A percentile compares a stretch with the other conserved stretches of the same genome.
phyloP scores from a whole-genome alignment of 2,888 invertebrate genomes.

The Temnothorax ravouxi region DNA sequence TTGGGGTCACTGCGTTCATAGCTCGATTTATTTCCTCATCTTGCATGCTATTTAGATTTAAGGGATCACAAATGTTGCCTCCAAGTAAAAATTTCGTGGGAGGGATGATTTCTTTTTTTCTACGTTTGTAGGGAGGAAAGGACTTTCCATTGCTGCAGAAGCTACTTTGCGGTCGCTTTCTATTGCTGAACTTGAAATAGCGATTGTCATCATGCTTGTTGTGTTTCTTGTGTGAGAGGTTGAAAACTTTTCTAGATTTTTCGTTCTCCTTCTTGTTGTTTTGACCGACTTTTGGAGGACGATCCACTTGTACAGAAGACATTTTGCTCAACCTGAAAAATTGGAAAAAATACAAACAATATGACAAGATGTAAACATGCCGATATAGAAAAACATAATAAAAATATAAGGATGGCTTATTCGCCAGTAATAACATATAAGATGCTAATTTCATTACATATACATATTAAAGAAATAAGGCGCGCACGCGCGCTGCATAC shows the following conservation, averaged over 20 bases:
- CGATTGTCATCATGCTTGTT: constrained; percentile 84
- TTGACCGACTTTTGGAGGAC: constrained; percentile 84
- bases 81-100: constrained; percentile 98
- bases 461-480: too few species aligned
- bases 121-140: constrained; percentile 91
- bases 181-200: constrained; percentile 84
- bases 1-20: constrained; percentile 96
- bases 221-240: constrained; percentile 83
- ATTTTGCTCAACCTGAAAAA: constrained; percentile 77
- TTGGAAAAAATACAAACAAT: background rate
- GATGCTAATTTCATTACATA: too few species aligned
- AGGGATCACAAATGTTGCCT: constrained; percentile 97
- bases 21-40: constrained; percentile 92
- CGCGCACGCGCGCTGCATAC: too few species aligned
- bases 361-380: background rate
- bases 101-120: constrained; percentile 92
- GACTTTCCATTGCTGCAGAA: constrained; percentile 91
- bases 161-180: constrained; percentile 91
- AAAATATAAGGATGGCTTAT: too few species aligned
- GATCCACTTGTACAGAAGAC: constrained; percentile 87
- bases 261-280: constrained; percentile 81
- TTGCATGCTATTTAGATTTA: constrained; percentile 96
- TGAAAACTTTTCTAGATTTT: constrained; percentile 80
- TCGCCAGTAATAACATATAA: too few species aligned
- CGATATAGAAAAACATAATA: too few species aligned